A percentile compares a stretch with the other conserved stretches of the same genome.
Conservation (phyloP, 2,888 invertebrate genomes). For the Hoplodrina ambigua region DNA sequence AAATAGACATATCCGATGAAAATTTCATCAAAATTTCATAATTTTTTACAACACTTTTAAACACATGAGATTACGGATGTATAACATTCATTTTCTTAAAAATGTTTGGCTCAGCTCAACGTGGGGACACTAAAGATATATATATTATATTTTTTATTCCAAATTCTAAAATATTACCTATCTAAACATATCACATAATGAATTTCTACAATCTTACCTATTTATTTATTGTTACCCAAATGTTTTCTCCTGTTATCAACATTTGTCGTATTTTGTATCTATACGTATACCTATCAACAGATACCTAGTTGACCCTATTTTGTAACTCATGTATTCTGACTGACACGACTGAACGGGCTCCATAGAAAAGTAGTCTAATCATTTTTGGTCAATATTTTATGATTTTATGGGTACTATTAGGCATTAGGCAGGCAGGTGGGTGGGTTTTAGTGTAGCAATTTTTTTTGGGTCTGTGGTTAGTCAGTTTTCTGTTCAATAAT, state of each 20-base stretch:
- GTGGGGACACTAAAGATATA: constrained; percentile 11
- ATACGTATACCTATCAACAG: constrained; percentile 26
- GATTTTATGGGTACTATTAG: too few relatives aligned
- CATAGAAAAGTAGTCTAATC: neutral
- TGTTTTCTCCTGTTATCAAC: constrained; percentile 37
- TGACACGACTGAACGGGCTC: neutral
- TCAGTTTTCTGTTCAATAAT: too few relatives aligned
- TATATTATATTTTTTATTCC: constrained; percentile 32
- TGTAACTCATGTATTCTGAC: constrained; percentile 47
- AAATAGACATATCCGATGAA: constrained; percentile 38
- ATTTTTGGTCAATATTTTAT: too few relatives aligned
- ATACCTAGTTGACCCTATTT: constrained; percentile 49
- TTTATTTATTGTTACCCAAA: constrained; percentile 42
- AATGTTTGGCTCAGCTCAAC: neutral
- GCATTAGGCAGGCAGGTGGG: too few relatives aligned
- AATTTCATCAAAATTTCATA: constrained; percentile 8
- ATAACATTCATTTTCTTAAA: neutral
- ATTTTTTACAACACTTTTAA: constrained; percentile 4
- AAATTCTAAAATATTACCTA: constrained; percentile 48
- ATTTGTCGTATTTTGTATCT: constrained; percentile 47
- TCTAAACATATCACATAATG: constrained; percentile 68
- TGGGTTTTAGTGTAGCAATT: too few relatives aligned
- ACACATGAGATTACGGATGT: neutral
- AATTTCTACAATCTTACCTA: constrained; percentile 64
- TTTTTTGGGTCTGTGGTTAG: too few relatives aligned